These are phyloP conservation scores for Horisme vitalbata DNA, from an alignment of 2,888 invertebrate species.

Conservation along the genomic window DNA sequence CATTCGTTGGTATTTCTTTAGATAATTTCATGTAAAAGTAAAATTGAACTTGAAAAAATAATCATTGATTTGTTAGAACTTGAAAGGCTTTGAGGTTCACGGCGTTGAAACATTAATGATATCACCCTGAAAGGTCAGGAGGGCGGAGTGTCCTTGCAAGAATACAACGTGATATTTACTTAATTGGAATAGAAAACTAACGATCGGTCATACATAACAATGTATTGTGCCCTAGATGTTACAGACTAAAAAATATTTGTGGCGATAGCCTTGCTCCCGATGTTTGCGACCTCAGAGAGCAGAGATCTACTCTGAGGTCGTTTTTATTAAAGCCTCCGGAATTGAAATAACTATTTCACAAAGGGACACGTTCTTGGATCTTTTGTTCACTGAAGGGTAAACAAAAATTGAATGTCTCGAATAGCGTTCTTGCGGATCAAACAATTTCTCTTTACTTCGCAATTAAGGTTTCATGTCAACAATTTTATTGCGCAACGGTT, in stretches of 20 bases:
- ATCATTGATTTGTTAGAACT: conserved; percentile 13
- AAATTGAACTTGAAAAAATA: neutral
- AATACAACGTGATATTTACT: conserved; percentile 24
- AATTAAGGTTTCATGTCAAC: conserved; percentile 39
- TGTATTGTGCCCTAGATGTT: conserved; percentile 16
- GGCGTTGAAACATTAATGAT: conserved; percentile 23
- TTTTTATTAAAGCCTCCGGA: conserved; percentile 34
- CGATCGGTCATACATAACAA: conserved; percentile 21
- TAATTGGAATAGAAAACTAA: conserved; percentile 30
- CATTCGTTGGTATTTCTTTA: conserved; percentile 15
- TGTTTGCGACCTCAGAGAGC: conserved; percentile 39
- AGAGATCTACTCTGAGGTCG: conserved; percentile 24
- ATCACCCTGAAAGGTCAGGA: conserved; percentile 31
- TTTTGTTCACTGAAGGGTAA: conserved; percentile 35
- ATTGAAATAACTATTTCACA: conserved; percentile 22
- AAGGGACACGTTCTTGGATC: conserved; percentile 24
- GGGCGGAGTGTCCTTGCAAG: conserved; percentile 27
- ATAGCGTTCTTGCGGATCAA: conserved; percentile 35
- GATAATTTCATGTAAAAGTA: neutral
- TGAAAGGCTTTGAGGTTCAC: conserved; percentile 17
- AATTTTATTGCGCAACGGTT: conserved; percentile 36
- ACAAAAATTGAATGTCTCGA: conserved; percentile 38
- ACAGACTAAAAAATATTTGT: conserved; percentile 20
- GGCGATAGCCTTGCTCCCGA: conserved; percentile 48
- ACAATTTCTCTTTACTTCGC: conserved; percentile 34